Evolutionary conservation across 2,797 vertebrate genomes (phyloP).

Genomic region (Myotis planiceps): DNA sequence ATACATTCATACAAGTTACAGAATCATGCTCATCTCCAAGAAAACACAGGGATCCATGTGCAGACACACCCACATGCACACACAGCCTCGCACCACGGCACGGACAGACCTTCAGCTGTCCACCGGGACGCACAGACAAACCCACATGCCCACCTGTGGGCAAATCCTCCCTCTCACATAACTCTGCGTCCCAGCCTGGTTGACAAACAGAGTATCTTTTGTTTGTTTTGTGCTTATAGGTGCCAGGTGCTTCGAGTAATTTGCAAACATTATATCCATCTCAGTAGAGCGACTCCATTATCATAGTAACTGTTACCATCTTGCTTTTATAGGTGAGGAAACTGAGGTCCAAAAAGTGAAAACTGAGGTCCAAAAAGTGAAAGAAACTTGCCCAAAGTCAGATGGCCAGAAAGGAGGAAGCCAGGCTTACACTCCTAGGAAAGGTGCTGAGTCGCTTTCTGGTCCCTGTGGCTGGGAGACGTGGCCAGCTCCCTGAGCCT

Average conservation of each 20-base stretch:
- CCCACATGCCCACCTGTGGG: accelerated
- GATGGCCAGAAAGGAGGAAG: not conserved
- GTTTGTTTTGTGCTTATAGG: not conserved
- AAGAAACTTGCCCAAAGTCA: not conserved
- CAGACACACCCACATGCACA: not conserved
- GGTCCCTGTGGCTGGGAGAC: not conserved
- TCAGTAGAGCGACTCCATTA: not conserved
- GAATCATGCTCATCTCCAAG: accelerated
- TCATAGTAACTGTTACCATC: accelerated
- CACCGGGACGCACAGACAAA: accelerated
- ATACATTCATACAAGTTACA: accelerated
- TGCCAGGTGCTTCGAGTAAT: not conserved
- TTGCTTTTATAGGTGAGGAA: not conserved
- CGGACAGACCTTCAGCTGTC: accelerated
- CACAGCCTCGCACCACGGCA: accelerated
- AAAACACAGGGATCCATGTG: accelerated
- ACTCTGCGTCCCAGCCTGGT: too few relatives aligned
- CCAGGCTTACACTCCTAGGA: not conserved
- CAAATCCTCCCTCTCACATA: too few relatives aligned
- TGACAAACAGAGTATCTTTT: not conserved
- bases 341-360: not conserved
- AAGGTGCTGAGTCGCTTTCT: not conserved
- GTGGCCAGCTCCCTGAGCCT: not conserved
- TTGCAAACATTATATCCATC: not conserved
- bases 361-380: not conserved